These are phyloP conservation scores for Pheosia gnoma DNA, from an alignment of 2,888 invertebrate genomes.

Conservation along the genomic window DNA sequence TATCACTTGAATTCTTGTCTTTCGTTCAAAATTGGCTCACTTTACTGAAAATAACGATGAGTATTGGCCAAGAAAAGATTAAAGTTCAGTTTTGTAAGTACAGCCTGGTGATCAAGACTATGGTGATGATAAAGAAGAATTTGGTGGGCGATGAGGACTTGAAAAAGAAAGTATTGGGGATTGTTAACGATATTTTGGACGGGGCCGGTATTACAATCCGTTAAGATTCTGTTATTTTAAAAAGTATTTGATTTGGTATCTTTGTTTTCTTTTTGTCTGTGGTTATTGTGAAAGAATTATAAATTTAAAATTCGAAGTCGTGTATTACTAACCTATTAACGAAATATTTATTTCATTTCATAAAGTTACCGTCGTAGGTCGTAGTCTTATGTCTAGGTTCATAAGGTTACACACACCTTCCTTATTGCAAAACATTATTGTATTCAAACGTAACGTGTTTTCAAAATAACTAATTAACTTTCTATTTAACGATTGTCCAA, in stretches of 20 bases:
- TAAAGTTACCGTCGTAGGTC: no score
- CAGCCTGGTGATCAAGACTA: conserved; percentile 63
- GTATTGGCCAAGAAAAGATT: conserved; percentile 51
- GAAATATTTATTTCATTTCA: no score
- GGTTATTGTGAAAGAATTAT: no score
- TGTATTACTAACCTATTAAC: no score
- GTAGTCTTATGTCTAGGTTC: no score
- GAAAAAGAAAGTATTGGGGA: conserved; percentile 54
- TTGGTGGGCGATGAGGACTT: conserved; percentile 43
- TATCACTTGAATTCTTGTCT: conserved; percentile 63
- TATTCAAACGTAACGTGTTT: conserved; percentile 39
- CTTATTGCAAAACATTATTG: conserved; percentile 24
- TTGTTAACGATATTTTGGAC: conserved; percentile 60
- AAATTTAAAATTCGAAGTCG: no score
- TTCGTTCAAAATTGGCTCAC: conserved; percentile 69
- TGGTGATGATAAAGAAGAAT: conserved; percentile 58
- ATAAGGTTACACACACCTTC: background rate
- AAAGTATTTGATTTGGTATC: background rate
- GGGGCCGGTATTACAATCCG: conserved; percentile 39
- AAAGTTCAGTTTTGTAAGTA: conserved; percentile 56
- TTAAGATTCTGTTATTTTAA: background rate
- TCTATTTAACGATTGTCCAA: conserved; percentile 75
- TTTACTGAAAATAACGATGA: conserved; percentile 63
- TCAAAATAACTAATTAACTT: conserved; percentile 66
- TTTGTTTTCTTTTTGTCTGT: no score